Evolutionary conservation across 2,113 vertebrate species (phyloP), one percentile per base, ranked within the genome.

Genomic region (Spermophilus dauricus): DNA sequence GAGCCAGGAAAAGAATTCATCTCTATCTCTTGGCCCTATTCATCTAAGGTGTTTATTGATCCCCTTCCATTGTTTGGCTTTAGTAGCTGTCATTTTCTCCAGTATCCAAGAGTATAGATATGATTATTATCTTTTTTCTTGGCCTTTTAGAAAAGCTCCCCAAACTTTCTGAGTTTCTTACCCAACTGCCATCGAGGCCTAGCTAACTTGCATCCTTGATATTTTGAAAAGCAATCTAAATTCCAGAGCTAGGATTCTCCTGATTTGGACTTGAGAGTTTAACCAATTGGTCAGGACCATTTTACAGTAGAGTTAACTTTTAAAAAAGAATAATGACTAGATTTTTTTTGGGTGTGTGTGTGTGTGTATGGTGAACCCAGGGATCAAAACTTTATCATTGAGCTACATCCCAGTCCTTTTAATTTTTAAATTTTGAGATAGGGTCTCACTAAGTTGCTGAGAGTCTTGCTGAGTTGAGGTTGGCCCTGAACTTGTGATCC

Each of bases 291-390:
- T 95, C 7, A 58, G 37, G 53, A 56, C 26, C 30, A 83, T 45
- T 51, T 82, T 70, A 61, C 3, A 95, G 48, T 30, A 77, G 4
- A 86, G n/a, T 9, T n/a, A 82, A 37, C 4, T 88, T 89, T 76
- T 91, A 86, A 96, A 91, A 92, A 89, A 93, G 75, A 92, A 45
- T 26, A 63, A 92, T 78, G 72, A 90, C n/a, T 51, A 73, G 30
- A 87, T 3, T 78, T 78, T 34, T 28, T 63, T 26, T 11, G 1
- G 8, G 7, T 28, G 14, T 70, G 67, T 34, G 67, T 34, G 17
- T 70, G 20, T 63, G 14, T 70, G 67, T 34, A 17, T 34, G 17
- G n/a, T 70, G 34, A 70, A 70, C 67, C 67, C 34, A 70, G 16
- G 67, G 67, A 13, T 34, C 45, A 45, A 45, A 45, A 70, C 34